Evolutionary conservation across 2,113 vertebrate genomes (phyloP), one percentile per base, ranked within the genome.

Genomic region (Beaufortia kweichowensis): DNA sequence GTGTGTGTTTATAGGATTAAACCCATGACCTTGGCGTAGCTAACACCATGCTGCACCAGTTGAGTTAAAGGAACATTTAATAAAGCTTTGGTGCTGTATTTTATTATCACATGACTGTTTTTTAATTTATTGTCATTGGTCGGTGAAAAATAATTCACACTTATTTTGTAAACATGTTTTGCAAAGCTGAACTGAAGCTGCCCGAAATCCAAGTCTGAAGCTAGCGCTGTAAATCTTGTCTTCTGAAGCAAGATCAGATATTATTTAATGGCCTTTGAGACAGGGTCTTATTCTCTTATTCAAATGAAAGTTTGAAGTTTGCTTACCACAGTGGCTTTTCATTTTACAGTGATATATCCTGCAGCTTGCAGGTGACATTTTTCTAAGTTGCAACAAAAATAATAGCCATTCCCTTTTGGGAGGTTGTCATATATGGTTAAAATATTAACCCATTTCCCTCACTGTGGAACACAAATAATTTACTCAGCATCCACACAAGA

Each of bases 381-480:
- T 68, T 75, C 53, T n/a, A 23, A 77, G 39, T 23, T 41, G 64
- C 63, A 29, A 48, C 59, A 55, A 57, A 70, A 46, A 61, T n/a
- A 21, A 61, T 23, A 17, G 14, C 46, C 59, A 56, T 70, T 62
- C 41, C 46, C 55, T 14, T 35, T n/a, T 60, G 62, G 19, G 39
- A 35, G 41, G 24, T 14, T 63, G 57, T 80, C 71, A 63, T 62
- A 31, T 69, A 63, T 76, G 64, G 46, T 26, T 53, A 65, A 68
- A 39, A 55, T 33, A 57, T 67, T 26, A 59, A 48, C 63, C 63
- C 28, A n/a, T 62, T 67, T 74, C 21, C 57, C 11, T 31, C 12
- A 55, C 56, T 63, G 33, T 76, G 43, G 64, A 69, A 43, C 74
- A 63, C 72, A 68, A 75, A 76, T 80, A 31, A 67, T 75, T 63